Percentiles rank a stretch among this genome's conserved stretches.
Conservation (phyloP, 2,888 invertebrate species). For the Seladonia tumulorum region DNA sequence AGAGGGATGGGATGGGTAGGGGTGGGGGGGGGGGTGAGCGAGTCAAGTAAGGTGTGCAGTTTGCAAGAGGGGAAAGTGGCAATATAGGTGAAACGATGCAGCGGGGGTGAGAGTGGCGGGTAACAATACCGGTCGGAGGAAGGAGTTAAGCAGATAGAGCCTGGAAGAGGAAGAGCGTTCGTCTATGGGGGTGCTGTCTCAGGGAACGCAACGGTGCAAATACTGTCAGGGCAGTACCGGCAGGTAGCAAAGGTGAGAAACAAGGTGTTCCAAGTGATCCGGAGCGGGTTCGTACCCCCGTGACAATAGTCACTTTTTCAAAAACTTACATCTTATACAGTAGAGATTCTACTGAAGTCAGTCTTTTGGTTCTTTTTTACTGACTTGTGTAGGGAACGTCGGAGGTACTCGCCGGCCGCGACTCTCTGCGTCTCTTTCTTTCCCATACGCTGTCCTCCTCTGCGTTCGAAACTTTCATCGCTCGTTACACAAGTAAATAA, state of each 20-base stretch:
- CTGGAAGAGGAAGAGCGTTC: not conserved
- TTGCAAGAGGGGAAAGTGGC: slow-evolving; percentile 41
- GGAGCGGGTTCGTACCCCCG: slow-evolving; percentile 70
- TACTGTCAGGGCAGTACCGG: not conserved
- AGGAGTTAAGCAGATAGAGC: slow-evolving; percentile 8
- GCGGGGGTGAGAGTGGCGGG: not conserved
- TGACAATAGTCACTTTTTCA: too few relatives aligned
- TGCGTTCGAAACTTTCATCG: too few relatives aligned
- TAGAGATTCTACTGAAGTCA: too few relatives aligned
- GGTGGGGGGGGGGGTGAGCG: not conserved
- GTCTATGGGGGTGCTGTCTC: not conserved
- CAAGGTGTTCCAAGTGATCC: not conserved
- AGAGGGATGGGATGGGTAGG: not conserved
- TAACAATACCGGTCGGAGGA: slow-evolving; percentile 31
- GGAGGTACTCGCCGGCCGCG: too few relatives aligned
- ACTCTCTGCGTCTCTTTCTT: too few relatives aligned
- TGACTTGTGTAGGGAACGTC: too few relatives aligned
- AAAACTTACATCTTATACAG: too few relatives aligned
- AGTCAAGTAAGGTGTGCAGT: slow-evolving; percentile 24
- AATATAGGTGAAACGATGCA: slow-evolving; percentile 51
- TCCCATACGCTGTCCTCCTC: too few relatives aligned
- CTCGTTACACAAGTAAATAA: too few relatives aligned
- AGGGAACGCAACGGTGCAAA: not conserved
- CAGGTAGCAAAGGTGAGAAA: not conserved
- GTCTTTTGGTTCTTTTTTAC: too few relatives aligned